Percentiles rank a stretch among this genome's conserved stretches.
phyloP scores from a whole-genome alignment of 2,113 vertebrate species.

The Macrotus californicus region DNA sequence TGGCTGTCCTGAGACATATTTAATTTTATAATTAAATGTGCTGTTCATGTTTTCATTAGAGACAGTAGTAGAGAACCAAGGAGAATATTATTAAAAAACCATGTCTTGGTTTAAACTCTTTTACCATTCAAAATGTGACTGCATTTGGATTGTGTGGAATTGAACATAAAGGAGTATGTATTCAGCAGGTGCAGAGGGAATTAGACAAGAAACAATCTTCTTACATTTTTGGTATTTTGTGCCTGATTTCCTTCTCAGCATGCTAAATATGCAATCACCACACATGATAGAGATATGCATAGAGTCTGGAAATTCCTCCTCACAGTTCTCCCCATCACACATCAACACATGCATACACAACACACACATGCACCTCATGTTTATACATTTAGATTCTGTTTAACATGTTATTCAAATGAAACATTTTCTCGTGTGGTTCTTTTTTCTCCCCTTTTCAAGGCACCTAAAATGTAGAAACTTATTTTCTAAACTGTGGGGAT shows the following conservation, averaged over 20 bases:
- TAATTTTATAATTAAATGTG: slow-evolving; percentile 4
- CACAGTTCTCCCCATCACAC: background rate
- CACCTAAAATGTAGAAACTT: background rate
- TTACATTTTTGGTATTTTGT: slow-evolving; percentile 41
- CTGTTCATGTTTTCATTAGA: slow-evolving; percentile 11
- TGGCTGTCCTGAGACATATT: background rate
- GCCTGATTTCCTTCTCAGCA: slow-evolving; percentile 54
- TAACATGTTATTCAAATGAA: background rate
- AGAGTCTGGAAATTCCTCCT: background rate
- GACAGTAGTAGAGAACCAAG: background rate
- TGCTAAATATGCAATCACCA: slow-evolving; percentile 43
- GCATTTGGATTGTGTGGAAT: background rate
- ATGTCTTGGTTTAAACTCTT: background rate
- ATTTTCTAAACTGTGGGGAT: background rate
- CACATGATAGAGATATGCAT: slow-evolving; percentile 8
- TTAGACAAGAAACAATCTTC: background rate
- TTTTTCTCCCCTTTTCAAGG: background rate
- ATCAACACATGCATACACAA: background rate
- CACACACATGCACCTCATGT: background rate
- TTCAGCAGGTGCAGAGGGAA: background rate
- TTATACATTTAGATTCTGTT: background rate
- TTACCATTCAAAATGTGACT: background rate
- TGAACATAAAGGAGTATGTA: background rate
- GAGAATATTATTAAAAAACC: slow-evolving; percentile 18
- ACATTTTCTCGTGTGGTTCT: background rate